phyloP scores from a whole-genome alignment of 2,113 vertebrate species.

The Tauraco erythrolophus region DNA sequence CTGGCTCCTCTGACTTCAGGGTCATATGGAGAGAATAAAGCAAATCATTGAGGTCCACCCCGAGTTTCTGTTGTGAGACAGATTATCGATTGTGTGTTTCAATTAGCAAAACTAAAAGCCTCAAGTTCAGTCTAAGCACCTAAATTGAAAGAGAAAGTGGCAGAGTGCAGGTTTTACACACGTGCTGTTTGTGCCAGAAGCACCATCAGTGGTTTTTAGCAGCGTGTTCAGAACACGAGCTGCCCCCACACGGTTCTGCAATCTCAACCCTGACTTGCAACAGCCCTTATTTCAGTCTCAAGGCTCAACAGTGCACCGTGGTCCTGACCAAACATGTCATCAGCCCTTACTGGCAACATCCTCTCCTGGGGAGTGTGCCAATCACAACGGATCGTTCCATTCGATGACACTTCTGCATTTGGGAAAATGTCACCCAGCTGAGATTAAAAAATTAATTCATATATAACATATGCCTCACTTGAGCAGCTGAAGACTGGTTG shows the following conservation, averaged over 20 bases:
- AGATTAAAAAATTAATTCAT: background rate
- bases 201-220: background rate
- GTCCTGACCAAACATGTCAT: background rate
- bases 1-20: background rate
- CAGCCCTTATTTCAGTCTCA: background rate
- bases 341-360: background rate
- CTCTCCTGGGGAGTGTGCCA: background rate
- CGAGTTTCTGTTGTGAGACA: background rate
- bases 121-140: background rate
- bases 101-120: background rate
- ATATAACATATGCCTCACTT: background rate
- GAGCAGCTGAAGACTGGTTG: background rate
- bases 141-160: background rate
- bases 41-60: background rate
- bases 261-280: background rate
- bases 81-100: background rate
- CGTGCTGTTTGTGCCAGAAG: background rate
- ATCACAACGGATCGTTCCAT: fast-evolving
- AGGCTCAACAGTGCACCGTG: background rate
- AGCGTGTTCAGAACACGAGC: background rate
- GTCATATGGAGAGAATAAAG: background rate
- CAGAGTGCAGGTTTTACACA: background rate
- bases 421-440: background rate
- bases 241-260: background rate
- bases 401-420: background rate